phyloP scores from a whole-genome alignment of 2,113 vertebrate genomes.

The Leucosticte australis region DNA sequence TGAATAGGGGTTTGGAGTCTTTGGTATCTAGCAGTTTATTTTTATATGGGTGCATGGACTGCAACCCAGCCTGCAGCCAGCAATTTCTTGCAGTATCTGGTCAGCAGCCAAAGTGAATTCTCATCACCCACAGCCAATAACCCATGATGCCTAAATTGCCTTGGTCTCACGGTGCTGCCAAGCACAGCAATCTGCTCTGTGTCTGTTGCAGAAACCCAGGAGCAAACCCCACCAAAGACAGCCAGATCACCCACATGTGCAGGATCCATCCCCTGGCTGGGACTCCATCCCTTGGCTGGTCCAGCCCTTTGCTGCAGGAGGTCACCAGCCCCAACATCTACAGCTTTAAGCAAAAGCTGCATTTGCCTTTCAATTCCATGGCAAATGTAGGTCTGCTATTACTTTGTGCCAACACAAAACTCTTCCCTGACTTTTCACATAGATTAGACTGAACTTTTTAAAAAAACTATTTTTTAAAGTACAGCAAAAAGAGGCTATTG shows the following conservation, averaged over 20 bases:
- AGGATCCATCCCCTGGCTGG: neutral
- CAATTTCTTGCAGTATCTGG: neutral
- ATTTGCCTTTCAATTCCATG: neutral
- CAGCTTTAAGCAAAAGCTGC: neutral
- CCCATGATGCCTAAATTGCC: neutral
- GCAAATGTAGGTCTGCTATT: neutral
- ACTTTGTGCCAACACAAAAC: neutral
- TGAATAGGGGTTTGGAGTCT: neutral
- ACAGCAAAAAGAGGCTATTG: neutral
- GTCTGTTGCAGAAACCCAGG: neutral
- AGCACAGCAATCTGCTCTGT: neutral
- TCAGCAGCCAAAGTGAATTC: neutral
- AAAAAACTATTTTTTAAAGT: neutral
- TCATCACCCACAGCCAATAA: neutral
- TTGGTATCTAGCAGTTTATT: neutral
- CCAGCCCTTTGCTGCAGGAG: neutral
- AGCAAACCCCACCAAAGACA: neutral
- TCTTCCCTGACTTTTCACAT: neutral
- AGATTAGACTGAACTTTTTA: neutral
- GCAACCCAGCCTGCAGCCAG: neutral
- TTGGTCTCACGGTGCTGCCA: neutral
- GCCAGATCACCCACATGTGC: neutral
- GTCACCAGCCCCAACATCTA: neutral
- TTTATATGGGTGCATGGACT: neutral
- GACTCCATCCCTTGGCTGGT: neutral